Percentiles rank a stretch among this genome's conserved stretches.
These are phyloP conservation scores for Onychorhynchus coronatus DNA, from an alignment of 2,113 vertebrate genomes.

Conservation along the genomic window DNA sequence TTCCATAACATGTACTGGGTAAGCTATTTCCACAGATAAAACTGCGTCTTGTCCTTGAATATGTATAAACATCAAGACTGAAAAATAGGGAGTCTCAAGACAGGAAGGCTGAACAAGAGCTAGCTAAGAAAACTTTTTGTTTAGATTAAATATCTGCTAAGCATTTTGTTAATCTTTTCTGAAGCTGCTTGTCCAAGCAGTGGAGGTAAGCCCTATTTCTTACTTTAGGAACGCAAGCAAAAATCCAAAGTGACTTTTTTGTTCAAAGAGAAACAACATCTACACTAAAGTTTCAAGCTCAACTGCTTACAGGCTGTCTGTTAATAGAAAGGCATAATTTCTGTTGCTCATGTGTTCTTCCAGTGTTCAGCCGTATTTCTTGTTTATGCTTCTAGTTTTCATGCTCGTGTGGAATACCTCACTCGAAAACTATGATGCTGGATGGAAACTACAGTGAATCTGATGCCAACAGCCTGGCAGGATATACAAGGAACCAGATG, in stretches of 20 bases:
- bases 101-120: not conserved
- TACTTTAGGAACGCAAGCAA: not conserved
- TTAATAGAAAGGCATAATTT: not conserved
- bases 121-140: not conserved
- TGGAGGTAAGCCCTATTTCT: not conserved
- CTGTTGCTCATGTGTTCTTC: not conserved
- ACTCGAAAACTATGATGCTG: constrained; percentile 86
- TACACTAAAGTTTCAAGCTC: not conserved
- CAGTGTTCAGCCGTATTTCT: not conserved
- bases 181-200: not conserved
- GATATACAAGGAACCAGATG: constrained; percentile 81
- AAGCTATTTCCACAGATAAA: not conserved
- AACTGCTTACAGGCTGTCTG: not conserved
- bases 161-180: not conserved
- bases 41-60: not conserved
- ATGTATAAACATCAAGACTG: not conserved
- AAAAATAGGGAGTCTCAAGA: not conserved
- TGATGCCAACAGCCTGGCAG: constrained; percentile 87
- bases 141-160: not conserved
- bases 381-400: constrained; percentile 70
- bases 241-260: not conserved
- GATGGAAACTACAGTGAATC: constrained; percentile 87
- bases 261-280: not conserved
- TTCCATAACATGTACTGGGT: not conserved
- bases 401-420: constrained; percentile 84